Conservation (phyloP, 2,113 vertebrate species). For the Scartelaos histophorus region DNA sequence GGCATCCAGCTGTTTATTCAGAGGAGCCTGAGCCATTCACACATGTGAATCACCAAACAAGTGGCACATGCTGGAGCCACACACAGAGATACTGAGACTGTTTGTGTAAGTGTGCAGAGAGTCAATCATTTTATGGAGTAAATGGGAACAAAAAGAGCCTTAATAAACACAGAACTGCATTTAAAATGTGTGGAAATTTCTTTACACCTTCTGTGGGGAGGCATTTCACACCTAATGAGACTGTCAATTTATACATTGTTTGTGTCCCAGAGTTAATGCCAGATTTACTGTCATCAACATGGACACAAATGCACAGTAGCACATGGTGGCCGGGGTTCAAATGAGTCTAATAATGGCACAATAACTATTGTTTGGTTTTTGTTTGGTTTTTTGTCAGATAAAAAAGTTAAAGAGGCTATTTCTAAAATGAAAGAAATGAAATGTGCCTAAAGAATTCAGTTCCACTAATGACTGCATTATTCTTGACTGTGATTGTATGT, state of each 20-base stretch:
- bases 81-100: not conserved
- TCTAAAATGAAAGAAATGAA: not conserved
- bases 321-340: slow-evolving; percentile 3
- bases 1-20: slow-evolving; percentile 76
- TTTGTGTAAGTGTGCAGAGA: not conserved
- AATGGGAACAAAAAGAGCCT: not conserved
- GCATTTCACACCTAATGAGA: not conserved
- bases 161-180: not conserved
- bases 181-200: slow-evolving; percentile 9
- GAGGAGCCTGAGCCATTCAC: slow-evolving; percentile 64
- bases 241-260: slow-evolving; percentile 6
- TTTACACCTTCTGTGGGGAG: not conserved
- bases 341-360: slow-evolving; percentile 1
- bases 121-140: not conserved
- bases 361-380: not conserved
- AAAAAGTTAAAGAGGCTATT: not conserved
- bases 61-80: slow-evolving; percentile 24
- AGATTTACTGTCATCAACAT: slow-evolving; percentile 8
- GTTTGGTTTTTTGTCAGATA: not conserved
- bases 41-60: slow-evolving; percentile 69
- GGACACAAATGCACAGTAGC: slow-evolving; percentile 7
- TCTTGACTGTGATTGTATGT: not conserved
- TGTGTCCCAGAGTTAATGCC: slow-evolving; percentile 12
- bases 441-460: not conserved
- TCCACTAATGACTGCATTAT: not conserved